Percentiles rank a stretch among this genome's conserved stretches.
Evolutionary conservation across 2,888 invertebrate species (phyloP).

Genomic region (Leptinotarsa tumamoca): DNA sequence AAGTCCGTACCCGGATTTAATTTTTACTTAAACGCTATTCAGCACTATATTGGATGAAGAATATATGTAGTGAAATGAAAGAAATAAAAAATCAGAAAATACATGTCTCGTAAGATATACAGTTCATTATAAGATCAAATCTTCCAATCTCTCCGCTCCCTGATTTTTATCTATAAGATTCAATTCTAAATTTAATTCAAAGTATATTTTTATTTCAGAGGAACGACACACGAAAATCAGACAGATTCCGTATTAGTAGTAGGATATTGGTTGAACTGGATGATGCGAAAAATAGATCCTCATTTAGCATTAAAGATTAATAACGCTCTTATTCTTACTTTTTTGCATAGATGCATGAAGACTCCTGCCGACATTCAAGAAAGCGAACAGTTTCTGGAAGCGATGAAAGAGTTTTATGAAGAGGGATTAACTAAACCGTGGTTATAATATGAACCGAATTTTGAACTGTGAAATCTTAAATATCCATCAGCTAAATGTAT

Average conservation of each 20-base stretch:
- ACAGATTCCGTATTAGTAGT: conserved; percentile 65
- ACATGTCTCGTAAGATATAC: too few species aligned
- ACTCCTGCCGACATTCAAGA: conserved; percentile 53
- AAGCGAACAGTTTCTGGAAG: conserved; percentile 54
- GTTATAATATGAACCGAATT: conserved; percentile 49
- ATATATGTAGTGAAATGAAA: too few species aligned
- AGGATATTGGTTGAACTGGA: conserved; percentile 68
- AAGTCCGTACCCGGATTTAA: too few species aligned
- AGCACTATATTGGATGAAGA: too few species aligned
- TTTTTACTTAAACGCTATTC: too few species aligned
- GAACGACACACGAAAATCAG: conserved; percentile 68
- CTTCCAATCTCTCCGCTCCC: too few species aligned
- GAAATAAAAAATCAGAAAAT: too few species aligned
- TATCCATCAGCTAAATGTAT: too few species aligned
- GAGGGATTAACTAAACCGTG: conserved; percentile 64
- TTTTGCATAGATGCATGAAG: conserved; percentile 60
- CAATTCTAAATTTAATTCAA: background rate
- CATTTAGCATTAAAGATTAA: conserved; percentile 64
- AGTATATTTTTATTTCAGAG: conserved; percentile 52
- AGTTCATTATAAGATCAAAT: too few species aligned
- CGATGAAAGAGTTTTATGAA: conserved; percentile 56
- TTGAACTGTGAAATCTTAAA: too few species aligned
- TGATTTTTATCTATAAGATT: too few species aligned
- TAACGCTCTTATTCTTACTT: conserved; percentile 64
- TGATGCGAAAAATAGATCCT: conserved; percentile 67